These are phyloP conservation scores for Lasioglossum pauxillum DNA, from an alignment of 2,888 invertebrate species.

Conservation along the genomic window DNA sequence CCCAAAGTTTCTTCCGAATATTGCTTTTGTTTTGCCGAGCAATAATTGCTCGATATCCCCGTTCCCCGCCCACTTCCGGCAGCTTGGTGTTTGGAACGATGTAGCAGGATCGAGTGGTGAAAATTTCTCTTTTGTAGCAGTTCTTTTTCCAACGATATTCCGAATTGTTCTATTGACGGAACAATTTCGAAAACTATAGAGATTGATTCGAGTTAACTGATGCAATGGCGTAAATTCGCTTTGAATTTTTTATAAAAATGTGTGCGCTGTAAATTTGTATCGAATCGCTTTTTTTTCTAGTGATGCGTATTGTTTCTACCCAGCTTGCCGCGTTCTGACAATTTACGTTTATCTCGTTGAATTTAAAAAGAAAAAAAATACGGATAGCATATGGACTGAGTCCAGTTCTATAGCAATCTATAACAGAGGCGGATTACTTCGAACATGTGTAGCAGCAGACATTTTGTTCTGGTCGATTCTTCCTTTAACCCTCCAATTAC, in stretches of 20 bases:
- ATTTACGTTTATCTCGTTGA: neutral
- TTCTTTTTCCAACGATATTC: neutral
- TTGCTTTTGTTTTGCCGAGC: neutral
- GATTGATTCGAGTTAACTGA: neutral
- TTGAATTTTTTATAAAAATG: neutral
- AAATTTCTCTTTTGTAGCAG: neutral
- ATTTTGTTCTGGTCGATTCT: neutral
- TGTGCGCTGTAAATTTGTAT: neutral
- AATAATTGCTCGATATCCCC: neutral
- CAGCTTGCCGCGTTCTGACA: neutral
- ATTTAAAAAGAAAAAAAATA: neutral
- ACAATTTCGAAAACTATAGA: neutral
- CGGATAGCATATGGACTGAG: neutral
- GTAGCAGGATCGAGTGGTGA: neutral
- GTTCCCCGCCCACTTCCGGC: neutral
- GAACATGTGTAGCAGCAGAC: neutral
- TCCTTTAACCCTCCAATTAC: no score
- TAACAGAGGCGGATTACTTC: neutral
- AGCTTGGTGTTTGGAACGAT: neutral
- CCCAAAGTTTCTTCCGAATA: constrained; percentile 1
- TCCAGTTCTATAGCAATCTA: neutral
- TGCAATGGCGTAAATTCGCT: neutral
- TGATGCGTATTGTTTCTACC: neutral
- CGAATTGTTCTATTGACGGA: neutral
- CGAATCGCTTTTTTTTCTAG: neutral